Conservation (phyloP, 1,140 invertebrate species). For the Trichonephila inaurata region DNA sequence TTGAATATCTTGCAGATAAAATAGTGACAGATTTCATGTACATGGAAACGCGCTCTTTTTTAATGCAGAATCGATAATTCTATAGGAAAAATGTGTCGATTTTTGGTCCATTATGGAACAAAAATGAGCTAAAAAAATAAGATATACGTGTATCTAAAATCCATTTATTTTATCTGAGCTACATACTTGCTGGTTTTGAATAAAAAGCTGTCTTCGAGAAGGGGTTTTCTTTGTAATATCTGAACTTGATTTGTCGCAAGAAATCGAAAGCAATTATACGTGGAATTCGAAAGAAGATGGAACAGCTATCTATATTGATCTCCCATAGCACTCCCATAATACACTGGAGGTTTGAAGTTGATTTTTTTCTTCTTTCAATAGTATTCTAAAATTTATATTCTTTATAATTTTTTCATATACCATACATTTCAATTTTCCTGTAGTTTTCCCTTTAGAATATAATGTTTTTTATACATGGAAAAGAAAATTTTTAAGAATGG, state of each 20-base stretch:
- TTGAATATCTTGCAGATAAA: not conserved
- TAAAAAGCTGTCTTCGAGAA: not conserved
- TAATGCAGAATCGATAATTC: constrained; percentile 13
- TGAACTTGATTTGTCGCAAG: constrained; percentile 19
- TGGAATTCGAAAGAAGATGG: not conserved
- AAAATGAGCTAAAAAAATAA: constrained; percentile 16
- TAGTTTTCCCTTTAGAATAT: too few relatives aligned
- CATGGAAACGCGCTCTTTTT: not conserved
- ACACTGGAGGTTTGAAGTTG: not conserved
- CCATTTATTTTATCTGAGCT: constrained; percentile 23
- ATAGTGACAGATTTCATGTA: not conserved
- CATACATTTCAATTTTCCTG: not conserved
- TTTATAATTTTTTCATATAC: not conserved
- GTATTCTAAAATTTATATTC: not conserved
- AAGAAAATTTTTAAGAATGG: too few relatives aligned
- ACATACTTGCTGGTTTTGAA: not conserved
- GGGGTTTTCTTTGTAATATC: not conserved
- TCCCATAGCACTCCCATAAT: not conserved
- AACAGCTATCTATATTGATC: not conserved
- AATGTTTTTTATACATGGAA: too few relatives aligned
- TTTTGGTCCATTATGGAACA: not conserved
- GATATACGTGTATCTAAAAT: not conserved
- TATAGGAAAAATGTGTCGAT: not conserved
- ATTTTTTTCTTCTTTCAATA: not conserved
- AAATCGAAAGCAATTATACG: constrained; percentile 34